Percentiles rank a stretch among this genome's conserved stretches.
These are phyloP conservation scores for Hydrolagus affinis DNA, from an alignment of 2,113 vertebrate genomes.

Conservation along the genomic window DNA sequence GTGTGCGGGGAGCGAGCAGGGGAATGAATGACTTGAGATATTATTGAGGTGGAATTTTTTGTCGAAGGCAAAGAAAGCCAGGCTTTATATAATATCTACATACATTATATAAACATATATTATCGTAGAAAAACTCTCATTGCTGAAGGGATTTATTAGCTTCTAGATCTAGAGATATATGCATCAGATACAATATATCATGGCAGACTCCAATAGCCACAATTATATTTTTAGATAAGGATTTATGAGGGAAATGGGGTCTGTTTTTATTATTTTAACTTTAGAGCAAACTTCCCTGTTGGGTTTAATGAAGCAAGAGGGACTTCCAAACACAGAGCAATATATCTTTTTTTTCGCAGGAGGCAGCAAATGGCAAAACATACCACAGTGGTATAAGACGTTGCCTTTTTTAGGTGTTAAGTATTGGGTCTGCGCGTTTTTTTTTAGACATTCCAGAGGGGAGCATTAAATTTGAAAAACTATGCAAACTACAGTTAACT, in stretches of 20 bases:
- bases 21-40: too few species aligned
- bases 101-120: background rate
- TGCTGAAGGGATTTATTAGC: conserved; percentile 27
- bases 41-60: too few species aligned
- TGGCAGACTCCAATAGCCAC: conserved; percentile 16
- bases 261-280: conserved; percentile 31
- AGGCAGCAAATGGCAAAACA: conserved; percentile 1
- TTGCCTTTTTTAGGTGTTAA: conserved; percentile 30
- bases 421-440: conserved; percentile 19
- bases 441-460: conserved; percentile 27
- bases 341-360: background rate
- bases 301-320: conserved; percentile 21
- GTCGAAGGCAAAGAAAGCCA: too few species aligned
- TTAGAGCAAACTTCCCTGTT: background rate
- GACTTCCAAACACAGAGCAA: background rate
- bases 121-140: conserved; percentile 6
- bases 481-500: conserved; percentile 15
- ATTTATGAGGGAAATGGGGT: conserved; percentile 25
- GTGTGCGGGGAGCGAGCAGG: too few species aligned
- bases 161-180: conserved; percentile 19
- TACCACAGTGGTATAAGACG: background rate
- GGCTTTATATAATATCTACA: too few species aligned
- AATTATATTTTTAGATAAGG: conserved; percentile 29
- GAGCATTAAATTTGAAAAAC: conserved; percentile 28
- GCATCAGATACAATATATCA: conserved; percentile 28